Evolutionary conservation across 2,888 invertebrate genomes (phyloP).

Genomic region (Meganola albula): DNA sequence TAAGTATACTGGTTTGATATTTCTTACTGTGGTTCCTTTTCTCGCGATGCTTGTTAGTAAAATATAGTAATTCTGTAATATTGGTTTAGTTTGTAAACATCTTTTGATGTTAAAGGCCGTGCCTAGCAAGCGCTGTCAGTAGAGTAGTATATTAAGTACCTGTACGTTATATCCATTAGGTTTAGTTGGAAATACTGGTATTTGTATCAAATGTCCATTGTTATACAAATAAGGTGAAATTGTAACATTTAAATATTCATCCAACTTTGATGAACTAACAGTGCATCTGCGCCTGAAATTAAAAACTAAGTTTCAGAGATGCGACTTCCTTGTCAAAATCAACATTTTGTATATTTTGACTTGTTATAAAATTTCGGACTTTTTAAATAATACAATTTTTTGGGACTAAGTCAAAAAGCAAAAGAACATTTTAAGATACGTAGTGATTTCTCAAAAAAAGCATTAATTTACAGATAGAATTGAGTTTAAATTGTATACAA

Average conservation of each 20-base stretch:
- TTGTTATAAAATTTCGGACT: too few relatives aligned
- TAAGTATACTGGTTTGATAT: too few relatives aligned
- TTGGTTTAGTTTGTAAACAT: too few relatives aligned
- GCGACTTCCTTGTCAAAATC: neutral
- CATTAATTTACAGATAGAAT: too few relatives aligned
- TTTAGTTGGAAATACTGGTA: slow-evolving; percentile 44
- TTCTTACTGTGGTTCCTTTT: too few relatives aligned
- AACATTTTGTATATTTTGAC: neutral
- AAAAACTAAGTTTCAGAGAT: neutral
- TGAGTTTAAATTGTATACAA: too few relatives aligned
- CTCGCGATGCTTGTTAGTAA: too few relatives aligned
- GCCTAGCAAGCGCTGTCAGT: neutral
- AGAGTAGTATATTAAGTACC: slow-evolving; percentile 29
- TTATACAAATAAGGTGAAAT: slow-evolving; percentile 40
- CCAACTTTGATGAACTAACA: slow-evolving; percentile 39
- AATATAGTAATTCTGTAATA: too few relatives aligned
- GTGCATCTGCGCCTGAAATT: slow-evolving; percentile 44
- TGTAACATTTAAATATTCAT: slow-evolving; percentile 34
- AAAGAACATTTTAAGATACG: too few relatives aligned
- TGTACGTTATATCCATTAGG: slow-evolving; percentile 44
- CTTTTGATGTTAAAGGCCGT: neutral
- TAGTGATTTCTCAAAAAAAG: too few relatives aligned
- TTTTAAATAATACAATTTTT: too few relatives aligned
- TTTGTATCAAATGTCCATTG: slow-evolving; percentile 35
- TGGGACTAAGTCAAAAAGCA: too few relatives aligned